Conservation (phyloP, 2,888 invertebrate species). For the Amphimallon solstitiale region DNA sequence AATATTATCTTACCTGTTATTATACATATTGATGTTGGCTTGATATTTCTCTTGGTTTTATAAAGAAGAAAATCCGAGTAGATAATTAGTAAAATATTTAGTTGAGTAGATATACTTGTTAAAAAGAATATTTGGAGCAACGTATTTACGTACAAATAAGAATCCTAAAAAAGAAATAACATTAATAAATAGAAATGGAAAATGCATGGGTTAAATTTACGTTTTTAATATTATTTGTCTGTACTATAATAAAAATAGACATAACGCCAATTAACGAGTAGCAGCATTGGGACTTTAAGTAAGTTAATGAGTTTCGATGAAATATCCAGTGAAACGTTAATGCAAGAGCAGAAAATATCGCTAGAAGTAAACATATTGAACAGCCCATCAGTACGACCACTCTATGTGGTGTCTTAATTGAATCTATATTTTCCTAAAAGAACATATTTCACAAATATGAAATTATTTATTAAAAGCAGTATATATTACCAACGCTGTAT, state of each 20-base stretch:
- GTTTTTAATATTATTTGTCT: slow-evolving; percentile 63
- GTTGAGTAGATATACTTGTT: slow-evolving; percentile 75
- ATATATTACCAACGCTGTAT: slow-evolving; percentile 60
- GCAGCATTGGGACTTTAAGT: slow-evolving; percentile 75
- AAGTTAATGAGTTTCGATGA: slow-evolving; percentile 68
- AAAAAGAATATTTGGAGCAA: slow-evolving; percentile 72
- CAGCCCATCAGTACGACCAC: slow-evolving; percentile 66
- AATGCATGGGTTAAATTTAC: slow-evolving; percentile 49
- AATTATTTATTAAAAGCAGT: neutral
- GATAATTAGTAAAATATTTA: slow-evolving; percentile 75
- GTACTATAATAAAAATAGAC: slow-evolving; percentile 67
- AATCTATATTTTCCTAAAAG: neutral
- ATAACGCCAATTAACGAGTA: slow-evolving; percentile 76
- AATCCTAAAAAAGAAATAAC: slow-evolving; percentile 63
- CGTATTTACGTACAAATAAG: slow-evolving; percentile 69
- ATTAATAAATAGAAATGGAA: too few relatives aligned
- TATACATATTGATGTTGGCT: slow-evolving; percentile 73
- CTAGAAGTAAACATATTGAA: slow-evolving; percentile 65
- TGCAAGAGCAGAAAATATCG: slow-evolving; percentile 63
- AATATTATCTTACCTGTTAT: slow-evolving; percentile 63
- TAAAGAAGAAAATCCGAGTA: slow-evolving; percentile 75
- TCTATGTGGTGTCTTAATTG: slow-evolving; percentile 45
- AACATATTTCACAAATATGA: neutral
- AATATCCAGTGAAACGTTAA: slow-evolving; percentile 65
- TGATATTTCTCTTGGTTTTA: slow-evolving; percentile 65